Conservation (phyloP, 2,888 invertebrate species). For the Hypomecis punctinalis region DNA sequence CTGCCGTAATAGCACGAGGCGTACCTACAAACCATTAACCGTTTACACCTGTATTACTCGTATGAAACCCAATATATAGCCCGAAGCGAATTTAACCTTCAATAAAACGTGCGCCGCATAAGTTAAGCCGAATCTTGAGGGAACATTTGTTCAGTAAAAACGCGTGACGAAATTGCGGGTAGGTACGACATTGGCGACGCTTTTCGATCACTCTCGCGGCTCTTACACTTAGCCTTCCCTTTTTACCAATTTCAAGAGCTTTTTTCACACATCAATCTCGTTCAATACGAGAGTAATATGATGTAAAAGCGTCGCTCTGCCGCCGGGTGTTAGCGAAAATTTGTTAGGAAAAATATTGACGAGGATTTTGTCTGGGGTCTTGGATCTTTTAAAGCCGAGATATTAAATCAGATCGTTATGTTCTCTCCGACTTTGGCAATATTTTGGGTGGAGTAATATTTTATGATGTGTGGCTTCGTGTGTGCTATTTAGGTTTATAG, state of each 20-base stretch:
- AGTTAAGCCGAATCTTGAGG: conserved; percentile 78
- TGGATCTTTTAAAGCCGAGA: conserved; percentile 32
- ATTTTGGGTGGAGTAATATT: conserved; percentile 1
- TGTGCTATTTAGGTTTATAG: no score
- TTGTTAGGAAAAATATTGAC: conserved; percentile 50
- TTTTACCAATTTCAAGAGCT: conserved; percentile 83
- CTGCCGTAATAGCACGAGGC: not conserved
- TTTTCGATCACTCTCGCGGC: conserved; percentile 77
- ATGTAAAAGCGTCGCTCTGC: conserved; percentile 71
- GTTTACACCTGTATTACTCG: conserved; percentile 63
- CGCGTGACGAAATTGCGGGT: conserved; percentile 82
- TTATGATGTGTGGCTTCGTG: not conserved
- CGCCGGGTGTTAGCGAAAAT: conserved; percentile 51
- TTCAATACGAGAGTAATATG: conserved; percentile 73
- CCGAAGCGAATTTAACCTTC: conserved; percentile 69
- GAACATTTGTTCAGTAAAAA: conserved; percentile 81
- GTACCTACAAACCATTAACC: conserved; percentile 45
- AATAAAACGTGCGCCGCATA: conserved; percentile 80
- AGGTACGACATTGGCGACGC: conserved; percentile 62
- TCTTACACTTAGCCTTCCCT: conserved; percentile 82
- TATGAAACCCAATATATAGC: conserved; percentile 63
- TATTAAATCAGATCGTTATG: conserved; percentile 28
- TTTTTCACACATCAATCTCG: conserved; percentile 82
- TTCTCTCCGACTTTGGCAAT: conserved; percentile 1
- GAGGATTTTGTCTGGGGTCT: conserved; percentile 39